These are phyloP conservation scores for Anneissia japonica DNA, from an alignment of 35 echinoderm and acorn worm species.

Conservation along the genomic window DNA sequence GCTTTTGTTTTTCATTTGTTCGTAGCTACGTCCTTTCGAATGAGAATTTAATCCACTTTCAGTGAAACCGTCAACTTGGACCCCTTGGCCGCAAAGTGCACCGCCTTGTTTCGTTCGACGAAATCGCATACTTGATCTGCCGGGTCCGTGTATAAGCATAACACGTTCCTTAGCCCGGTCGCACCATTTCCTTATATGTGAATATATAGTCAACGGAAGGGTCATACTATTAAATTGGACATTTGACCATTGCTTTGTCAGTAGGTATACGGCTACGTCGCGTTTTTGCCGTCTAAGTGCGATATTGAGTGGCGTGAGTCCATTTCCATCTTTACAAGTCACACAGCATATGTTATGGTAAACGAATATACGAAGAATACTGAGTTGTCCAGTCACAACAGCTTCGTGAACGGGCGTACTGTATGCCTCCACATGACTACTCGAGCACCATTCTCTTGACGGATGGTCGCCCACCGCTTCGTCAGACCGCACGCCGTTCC, in stretches of 20 bases:
- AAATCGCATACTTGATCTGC: conserved; percentile 62
- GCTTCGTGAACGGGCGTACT: conserved; percentile 91
- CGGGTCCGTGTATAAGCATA: conserved; percentile 55
- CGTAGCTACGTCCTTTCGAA: conserved; percentile 24
- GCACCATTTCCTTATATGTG: conserved; percentile 78
- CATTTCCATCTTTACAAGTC: conserved; percentile 83
- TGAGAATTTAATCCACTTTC: conserved; percentile 77
- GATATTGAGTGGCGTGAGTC: conserved; percentile 71
- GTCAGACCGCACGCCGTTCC: conserved; percentile 61
- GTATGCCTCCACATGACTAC: conserved; percentile 65
- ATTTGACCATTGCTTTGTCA: conserved; percentile 98
- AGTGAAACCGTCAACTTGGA: conserved; percentile 83
- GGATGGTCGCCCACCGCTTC: conserved; percentile 91
- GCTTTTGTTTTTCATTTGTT: conserved; percentile 32
- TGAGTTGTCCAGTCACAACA: conserved; percentile 75
- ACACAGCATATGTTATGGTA: conserved; percentile 89
- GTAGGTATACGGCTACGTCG: conserved; percentile 81
- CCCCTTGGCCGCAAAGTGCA: conserved; percentile 65
- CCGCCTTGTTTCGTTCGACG: conserved; percentile 43
- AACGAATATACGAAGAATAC: conserved; percentile 88
- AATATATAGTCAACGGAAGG: conserved; percentile 73
- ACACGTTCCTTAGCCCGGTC: conserved; percentile 88
- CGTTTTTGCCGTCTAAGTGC: conserved; percentile 72
- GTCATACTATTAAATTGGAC: conserved; percentile 79
- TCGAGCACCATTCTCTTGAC: conserved; percentile 73